Conservation (phyloP, 2,888 invertebrate genomes). For the Chloroclystis v-ata region DNA sequence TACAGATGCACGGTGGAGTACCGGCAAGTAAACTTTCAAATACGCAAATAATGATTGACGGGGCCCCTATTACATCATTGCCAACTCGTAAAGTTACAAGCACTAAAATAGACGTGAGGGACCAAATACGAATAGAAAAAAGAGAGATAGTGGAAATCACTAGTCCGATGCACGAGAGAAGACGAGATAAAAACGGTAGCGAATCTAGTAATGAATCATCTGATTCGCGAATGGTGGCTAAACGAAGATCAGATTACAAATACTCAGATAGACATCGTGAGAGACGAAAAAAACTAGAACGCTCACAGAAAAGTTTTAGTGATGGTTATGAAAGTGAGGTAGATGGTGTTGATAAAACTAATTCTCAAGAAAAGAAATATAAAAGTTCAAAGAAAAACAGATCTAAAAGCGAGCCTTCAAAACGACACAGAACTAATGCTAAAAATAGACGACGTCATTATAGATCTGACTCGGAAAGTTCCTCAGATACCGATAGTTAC, state of each 20-base stretch:
- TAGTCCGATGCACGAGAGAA: slow-evolving; percentile 57
- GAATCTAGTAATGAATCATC: slow-evolving; percentile 67
- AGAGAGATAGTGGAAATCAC: slow-evolving; percentile 71
- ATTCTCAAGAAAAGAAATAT: slow-evolving; percentile 43
- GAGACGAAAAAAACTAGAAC: slow-evolving; percentile 54
- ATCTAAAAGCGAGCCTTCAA: slow-evolving; percentile 72
- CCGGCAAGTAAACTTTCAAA: slow-evolving; percentile 84
- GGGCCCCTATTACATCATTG: slow-evolving; percentile 62
- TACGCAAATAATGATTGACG: slow-evolving; percentile 67
- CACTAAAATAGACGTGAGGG: slow-evolving; percentile 72
- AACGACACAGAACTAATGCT: slow-evolving; percentile 49
- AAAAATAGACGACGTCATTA: slow-evolving; percentile 49
- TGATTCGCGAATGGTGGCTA: slow-evolving; percentile 51
- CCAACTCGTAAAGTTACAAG: slow-evolving; percentile 71
- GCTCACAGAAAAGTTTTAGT: slow-evolving; percentile 69
- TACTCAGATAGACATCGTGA: slow-evolving; percentile 53
- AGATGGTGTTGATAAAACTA: slow-evolving; percentile 46
- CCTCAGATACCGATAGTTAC: slow-evolving; percentile 56
- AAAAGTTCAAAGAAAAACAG: slow-evolving; percentile 57
- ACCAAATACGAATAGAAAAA: slow-evolving; percentile 73
- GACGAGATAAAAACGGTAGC: slow-evolving; percentile 44
- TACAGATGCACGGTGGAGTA: slow-evolving; percentile 92
- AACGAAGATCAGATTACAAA: slow-evolving; percentile 45
- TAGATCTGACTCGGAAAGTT: slow-evolving; percentile 56
- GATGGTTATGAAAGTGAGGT: slow-evolving; percentile 71